Conservation (phyloP, 2,797 vertebrate genomes). For the Hafferia zeledoni region DNA sequence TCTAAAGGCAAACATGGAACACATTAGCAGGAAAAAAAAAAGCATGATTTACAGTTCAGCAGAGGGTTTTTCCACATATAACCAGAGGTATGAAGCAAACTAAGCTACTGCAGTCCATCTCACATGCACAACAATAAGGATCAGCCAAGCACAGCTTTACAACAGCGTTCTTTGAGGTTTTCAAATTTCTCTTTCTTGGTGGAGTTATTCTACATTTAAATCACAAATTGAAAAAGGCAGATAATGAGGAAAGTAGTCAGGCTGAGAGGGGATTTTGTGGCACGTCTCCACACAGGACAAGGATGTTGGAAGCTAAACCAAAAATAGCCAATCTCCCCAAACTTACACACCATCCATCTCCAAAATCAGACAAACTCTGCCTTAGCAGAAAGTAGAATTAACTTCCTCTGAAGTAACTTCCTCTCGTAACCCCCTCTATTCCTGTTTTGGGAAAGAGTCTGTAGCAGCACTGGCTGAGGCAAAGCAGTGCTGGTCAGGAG, state of each 20-base stretch:
- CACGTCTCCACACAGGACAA: background rate
- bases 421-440: background rate
- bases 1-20: slow-evolving; percentile 79
- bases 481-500: background rate
- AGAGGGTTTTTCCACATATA: background rate
- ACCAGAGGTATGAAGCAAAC: background rate
- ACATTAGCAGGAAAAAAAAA: background rate
- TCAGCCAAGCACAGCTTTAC: background rate
- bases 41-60: background rate
- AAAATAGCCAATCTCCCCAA: background rate
- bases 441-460: background rate
- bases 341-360: background rate
- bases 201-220: background rate
- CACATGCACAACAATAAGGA: background rate
- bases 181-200: background rate
- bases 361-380: background rate
- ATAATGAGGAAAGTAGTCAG: background rate
- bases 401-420: background rate
- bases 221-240: background rate
- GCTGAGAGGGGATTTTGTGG: background rate
- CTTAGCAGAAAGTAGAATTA: background rate
- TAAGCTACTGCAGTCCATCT: background rate
- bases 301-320: background rate
- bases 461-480: background rate
- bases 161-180: background rate